phyloP scores from a whole-genome alignment of 2,888 invertebrate genomes.

The Zygaena filipendulae region DNA sequence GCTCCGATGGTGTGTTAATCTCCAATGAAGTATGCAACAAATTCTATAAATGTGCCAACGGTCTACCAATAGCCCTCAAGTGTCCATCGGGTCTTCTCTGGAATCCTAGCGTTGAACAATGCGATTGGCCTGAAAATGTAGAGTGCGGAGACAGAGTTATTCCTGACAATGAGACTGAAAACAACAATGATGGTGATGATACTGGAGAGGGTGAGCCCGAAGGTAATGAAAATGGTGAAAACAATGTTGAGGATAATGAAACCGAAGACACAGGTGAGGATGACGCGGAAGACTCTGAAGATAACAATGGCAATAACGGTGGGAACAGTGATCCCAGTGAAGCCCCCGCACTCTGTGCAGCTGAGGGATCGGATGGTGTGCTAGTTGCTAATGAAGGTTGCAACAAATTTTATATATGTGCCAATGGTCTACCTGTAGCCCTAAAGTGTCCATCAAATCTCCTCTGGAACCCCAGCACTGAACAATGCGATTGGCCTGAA shows the following conservation, averaged over 20 bases:
- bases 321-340: conserved; percentile 23
- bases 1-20: conserved; percentile 22
- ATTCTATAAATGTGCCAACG: conserved; percentile 22
- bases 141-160: conserved; percentile 22
- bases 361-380: conserved; percentile 21
- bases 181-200: conserved; percentile 6
- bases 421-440: conserved; percentile 21
- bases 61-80: conserved; percentile 12
- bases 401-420: conserved; percentile 29
- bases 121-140: conserved; percentile 26
- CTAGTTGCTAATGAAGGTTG: conserved; percentile 30
- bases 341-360: conserved; percentile 26
- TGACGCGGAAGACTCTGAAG: conserved; percentile 1
- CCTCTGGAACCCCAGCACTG: conserved; percentile 23
- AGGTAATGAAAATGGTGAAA: conserved; percentile 3
- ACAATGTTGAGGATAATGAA: no score
- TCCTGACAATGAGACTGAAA: conserved; percentile 15
- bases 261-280: conserved; percentile 7
- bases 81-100: conserved; percentile 22
- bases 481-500: conserved; percentile 28
- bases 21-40: conserved; percentile 26
- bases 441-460: conserved; percentile 20
- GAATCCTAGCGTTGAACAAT: conserved; percentile 20
- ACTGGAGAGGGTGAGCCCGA: conserved; percentile 4
- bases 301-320: conserved; percentile 8